Percentiles rank a stretch among this genome's conserved stretches.
These are phyloP conservation scores for Spongilla lacustris DNA, from an alignment of 37 sponge, comb jelly and placozoan species.

Conservation along the genomic window DNA sequence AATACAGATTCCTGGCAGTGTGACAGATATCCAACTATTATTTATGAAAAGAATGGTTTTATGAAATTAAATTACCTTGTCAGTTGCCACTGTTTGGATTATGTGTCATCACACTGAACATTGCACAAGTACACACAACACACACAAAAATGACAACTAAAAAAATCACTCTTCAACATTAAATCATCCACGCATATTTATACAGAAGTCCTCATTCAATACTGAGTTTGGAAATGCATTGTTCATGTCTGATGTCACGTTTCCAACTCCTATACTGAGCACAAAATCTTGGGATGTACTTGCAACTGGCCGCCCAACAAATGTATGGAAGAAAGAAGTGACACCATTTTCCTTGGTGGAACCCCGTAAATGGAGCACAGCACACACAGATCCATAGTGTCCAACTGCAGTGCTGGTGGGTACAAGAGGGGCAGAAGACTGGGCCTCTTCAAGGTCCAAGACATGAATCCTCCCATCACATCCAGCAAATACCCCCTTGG, in stretches of 20 bases:
- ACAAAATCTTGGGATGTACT: constrained; percentile 24
- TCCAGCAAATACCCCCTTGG: constrained; percentile 23
- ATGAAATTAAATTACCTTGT: too few species aligned
- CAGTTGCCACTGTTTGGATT: too few species aligned
- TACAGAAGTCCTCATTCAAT: not conserved
- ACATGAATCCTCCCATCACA: constrained; percentile 28
- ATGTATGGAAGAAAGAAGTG: constrained; percentile 56
- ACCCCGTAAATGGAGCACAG: constrained; percentile 15
- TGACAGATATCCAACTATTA: too few species aligned
- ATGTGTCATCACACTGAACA: too few species aligned
- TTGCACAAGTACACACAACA: not conserved
- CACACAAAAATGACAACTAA: not conserved
- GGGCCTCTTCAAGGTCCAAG: not conserved
- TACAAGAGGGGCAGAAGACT: not conserved
- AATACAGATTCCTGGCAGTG: too few species aligned
- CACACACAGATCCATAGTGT: constrained; percentile 26
- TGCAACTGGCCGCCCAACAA: constrained; percentile 22
- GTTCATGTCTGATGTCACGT: not conserved
- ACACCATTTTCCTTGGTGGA: constrained; percentile 16
- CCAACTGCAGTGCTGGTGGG: not conserved
- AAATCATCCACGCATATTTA: constrained; percentile 43
- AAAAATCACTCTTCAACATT: too few species aligned
- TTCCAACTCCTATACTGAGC: constrained; percentile 50
- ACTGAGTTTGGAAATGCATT: constrained; percentile 6
- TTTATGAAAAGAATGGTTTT: too few species aligned